Evolutionary conservation across 2,113 vertebrate species (phyloP), one percentile per base, ranked within the genome.

Genomic region (Pituophis catenifer): DNA sequence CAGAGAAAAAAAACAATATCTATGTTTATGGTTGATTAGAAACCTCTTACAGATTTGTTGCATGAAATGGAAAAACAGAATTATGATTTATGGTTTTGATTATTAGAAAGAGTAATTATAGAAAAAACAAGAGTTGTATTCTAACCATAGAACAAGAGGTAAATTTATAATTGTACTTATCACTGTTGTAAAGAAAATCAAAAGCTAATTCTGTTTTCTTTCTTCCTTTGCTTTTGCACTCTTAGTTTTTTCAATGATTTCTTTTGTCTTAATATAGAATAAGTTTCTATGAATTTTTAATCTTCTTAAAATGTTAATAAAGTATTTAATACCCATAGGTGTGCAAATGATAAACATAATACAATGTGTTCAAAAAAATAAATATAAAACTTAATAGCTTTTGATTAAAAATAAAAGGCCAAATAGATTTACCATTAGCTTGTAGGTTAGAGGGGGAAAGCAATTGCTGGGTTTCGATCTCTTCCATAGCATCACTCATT

Each of bases 401-500:
- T 33, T 29, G 13, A 44, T 62, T 87, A 54, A 44, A 86, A 87
- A 59, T 24, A 87, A 90, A 55, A 86, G 65, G 26, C 13, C 65
- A 48, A n/a, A 93, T 87, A 62, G 55, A 24, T 95, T 96, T 94
- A 99, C 99, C 99, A 29, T 99, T 98, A 55, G 98, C 96, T 87
- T 99, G 97, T 1, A 94, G 94, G 7, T 96, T 95, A 3, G 59
- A 94, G 0, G 96, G 88, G 0, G 95, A 95, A 19, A 96, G 85
- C 44, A 96, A 88, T 4, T 98, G 98, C 52, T 98, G 98, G 19
- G 92, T 94, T 54, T 99, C 99, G 1, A 97, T 98, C 95, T 99
- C 99, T 95, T 99, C 99, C 99, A 99, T 99, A 0, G 99, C 99
- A 50, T 99, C 99, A 91, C 99, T 99, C 99, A 99, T 99, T 95